phyloP scores from a whole-genome alignment of 2,797 vertebrate genomes.

The Scomberomorus guttatus region DNA sequence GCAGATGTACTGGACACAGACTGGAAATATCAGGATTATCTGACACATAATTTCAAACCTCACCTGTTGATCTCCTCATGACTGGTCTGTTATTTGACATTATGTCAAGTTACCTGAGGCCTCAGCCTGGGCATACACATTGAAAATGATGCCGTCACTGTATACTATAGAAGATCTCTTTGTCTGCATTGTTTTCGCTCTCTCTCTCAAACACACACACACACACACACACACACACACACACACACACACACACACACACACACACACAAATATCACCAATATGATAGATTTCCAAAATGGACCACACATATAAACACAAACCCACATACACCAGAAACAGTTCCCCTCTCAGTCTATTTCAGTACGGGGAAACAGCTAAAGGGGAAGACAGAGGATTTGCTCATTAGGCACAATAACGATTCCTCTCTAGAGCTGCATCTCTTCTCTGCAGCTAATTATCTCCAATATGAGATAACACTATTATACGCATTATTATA shows the following conservation, averaged over 20 bases:
- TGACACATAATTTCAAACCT: too few species aligned
- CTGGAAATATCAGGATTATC: neutral
- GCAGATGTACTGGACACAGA: neutral
- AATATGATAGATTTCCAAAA: slow-evolving; percentile 10
- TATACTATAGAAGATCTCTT: too few species aligned
- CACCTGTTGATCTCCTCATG: neutral
- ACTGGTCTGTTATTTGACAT: neutral
- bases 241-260: neutral
- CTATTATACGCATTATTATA: neutral
- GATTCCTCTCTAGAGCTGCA: neutral
- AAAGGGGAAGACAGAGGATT: neutral
- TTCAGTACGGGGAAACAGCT: slow-evolving; percentile 15
- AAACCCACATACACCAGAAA: slow-evolving; percentile 13
- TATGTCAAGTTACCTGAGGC: too few species aligned
- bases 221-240: too few species aligned
- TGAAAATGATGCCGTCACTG: neutral
- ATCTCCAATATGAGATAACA: slow-evolving; percentile 17
- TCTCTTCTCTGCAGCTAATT: slow-evolving; percentile 39
- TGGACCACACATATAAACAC: slow-evolving; percentile 3
- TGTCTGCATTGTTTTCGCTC: too few species aligned
- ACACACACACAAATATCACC: neutral
- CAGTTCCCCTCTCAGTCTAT: slow-evolving; percentile 5
- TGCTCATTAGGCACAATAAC: slow-evolving; percentile 20
- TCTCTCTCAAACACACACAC: too few species aligned
- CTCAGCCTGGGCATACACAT: neutral